Conservation (phyloP, 2,797 vertebrate genomes). For the Crocidura indochinensis region DNA sequence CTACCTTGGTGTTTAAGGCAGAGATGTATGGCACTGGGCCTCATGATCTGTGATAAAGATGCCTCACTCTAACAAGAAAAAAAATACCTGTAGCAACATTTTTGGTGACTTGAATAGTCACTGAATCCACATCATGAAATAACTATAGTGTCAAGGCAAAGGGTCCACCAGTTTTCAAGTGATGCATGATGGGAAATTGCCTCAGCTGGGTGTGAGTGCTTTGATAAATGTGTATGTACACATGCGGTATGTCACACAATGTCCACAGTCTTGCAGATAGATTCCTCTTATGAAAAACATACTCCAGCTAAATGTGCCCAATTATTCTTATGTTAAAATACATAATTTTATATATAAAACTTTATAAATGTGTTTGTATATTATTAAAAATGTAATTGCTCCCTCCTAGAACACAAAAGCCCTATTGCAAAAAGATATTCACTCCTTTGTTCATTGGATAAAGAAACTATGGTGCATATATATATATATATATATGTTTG, state of each 20-base stretch:
- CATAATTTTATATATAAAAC: neutral
- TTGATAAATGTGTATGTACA: fast-evolving
- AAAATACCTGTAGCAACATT: neutral
- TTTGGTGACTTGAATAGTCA: neutral
- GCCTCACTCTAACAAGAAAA: neutral
- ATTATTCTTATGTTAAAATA: neutral
- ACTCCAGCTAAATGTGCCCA: neutral
- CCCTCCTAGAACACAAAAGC: too few relatives aligned
- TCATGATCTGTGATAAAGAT: neutral
- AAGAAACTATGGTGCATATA: too few relatives aligned
- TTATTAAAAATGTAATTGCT: neutral
- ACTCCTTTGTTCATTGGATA: too few relatives aligned
- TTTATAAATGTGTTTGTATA: neutral
- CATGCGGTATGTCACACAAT: neutral
- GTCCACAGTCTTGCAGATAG: too few relatives aligned
- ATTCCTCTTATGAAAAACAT: neutral
- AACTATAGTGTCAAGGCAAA: neutral
- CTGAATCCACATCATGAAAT: neutral
- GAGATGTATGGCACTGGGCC: fast-evolving
- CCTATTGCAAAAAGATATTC: too few relatives aligned
- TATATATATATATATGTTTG: too few relatives aligned
- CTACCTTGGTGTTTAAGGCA: neutral
- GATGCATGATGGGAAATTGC: too few relatives aligned
- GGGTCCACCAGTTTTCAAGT: neutral
- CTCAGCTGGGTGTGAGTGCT: neutral